These are phyloP conservation scores for Meiosimyza platycephala DNA, from an alignment of 2,888 invertebrate species.

Conservation along the genomic window DNA sequence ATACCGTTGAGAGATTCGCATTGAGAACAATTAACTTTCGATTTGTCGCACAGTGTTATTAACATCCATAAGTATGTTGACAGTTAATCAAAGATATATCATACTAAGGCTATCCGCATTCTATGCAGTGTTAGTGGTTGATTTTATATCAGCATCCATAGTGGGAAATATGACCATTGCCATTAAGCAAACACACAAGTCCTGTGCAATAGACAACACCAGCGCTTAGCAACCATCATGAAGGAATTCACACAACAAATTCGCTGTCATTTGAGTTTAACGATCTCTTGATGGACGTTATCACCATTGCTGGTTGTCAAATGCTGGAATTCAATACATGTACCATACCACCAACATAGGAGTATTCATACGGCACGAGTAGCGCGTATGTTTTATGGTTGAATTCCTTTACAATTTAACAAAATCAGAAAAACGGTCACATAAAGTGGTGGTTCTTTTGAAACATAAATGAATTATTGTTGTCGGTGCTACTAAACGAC, in stretches of 20 bases:
- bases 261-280: constrained; percentile 23
- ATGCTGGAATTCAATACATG: no score
- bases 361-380: no score
- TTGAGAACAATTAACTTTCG: no score
- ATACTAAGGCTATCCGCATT: no score
- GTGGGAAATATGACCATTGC: neutral
- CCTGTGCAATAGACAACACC: neutral
- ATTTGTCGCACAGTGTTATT: no score
- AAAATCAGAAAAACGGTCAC: neutral
- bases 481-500: no score
- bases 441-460: constrained; percentile 6
- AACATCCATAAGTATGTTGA: no score
- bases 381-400: neutral
- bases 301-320: no score
- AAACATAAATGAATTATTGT: neutral
- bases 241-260: constrained; percentile 16
- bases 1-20: no score
- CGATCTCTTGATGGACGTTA: constrained; percentile 1
- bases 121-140: neutral
- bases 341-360: no score
- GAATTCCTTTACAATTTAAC: constrained; percentile 13
- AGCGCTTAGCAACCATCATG: neutral
- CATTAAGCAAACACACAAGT: constrained; percentile 1
- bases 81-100: no score
- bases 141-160: neutral